Evolutionary conservation across 2,113 vertebrate species (phyloP), one percentile per base, ranked within the genome.

Genomic region (Anguilla japonica): DNA sequence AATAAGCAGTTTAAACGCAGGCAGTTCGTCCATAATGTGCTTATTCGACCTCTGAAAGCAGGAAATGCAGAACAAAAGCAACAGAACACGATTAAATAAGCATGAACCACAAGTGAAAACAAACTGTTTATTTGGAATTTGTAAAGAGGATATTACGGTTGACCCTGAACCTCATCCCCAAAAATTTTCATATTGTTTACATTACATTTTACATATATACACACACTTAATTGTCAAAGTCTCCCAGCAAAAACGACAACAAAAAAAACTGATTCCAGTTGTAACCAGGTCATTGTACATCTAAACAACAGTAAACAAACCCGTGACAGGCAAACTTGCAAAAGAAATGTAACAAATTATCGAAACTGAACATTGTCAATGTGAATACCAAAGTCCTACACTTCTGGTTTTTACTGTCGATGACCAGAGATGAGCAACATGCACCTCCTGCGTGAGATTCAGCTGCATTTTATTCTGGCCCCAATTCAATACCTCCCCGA

Each of bases 81-180:
- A 75, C 20, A 34, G 79, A 85, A 26, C 41, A 22, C 56, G 60
- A 86, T 22, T 34, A 43, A 26, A 18, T 75, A 34, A 80, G 13
- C 84, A 85, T 53, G 85, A 86, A 18, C 50, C 85, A 41, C 7
- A 81, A 50, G 60, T 86, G 85, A 40, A 86, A 86, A 86, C 79
- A 85, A 85, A 53, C 80, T 86, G 60, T 86, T 86, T 86, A 86
- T 86, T 86, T 81, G 79, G 79, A 50, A 82, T 86, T 86, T 86
- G 85, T 86, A 86, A 86, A 86, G 80, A 53, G 56, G 56, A 82
- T 79, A 81, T 67, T 20, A 46, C 46, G 85, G 85, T 86, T 71
- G 26, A 79, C 53, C 67, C 56, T 56, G 46, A 46, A 82, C 81
- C 46, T n/a, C 41, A 80, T 46, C 85, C 79, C 56, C 85, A 81